A percentile compares a stretch with the other conserved stretches of the same genome.
Conservation (phyloP, 1,140 invertebrate genomes). For the Drosophila rufa region DNA sequence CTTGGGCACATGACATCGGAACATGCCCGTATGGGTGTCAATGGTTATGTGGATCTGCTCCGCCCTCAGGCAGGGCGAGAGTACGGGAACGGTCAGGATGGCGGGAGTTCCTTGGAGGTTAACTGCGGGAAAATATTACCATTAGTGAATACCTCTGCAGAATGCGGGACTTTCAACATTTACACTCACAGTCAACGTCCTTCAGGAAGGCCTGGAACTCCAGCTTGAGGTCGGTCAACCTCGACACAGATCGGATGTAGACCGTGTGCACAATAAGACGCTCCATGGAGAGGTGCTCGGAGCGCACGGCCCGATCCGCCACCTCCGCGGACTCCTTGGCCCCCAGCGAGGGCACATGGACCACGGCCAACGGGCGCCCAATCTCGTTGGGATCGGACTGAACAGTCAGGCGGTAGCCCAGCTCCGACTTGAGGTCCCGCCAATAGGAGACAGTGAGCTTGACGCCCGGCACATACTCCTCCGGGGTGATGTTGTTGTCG, state of each 20-base stretch:
- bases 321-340: conserved; percentile 88
- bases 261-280: conserved; percentile 98
- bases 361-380: conserved; percentile 92
- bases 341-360: conserved; percentile 94
- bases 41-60: conserved; percentile 96
- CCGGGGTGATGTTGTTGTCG: conserved; percentile 95
- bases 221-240: conserved; percentile 93
- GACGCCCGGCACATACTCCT: conserved; percentile 96
- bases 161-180: conserved; percentile 11
- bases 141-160: neutral
- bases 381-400: conserved; percentile 94
- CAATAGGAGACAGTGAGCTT: conserved; percentile 97
- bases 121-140: conserved; percentile 83
- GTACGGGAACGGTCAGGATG: conserved; percentile 94
- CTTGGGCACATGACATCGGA: conserved; percentile 96
- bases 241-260: conserved; percentile 94
- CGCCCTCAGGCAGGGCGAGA: conserved; percentile 95
- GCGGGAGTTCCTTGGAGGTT: conserved; percentile 93
- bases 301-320: conserved; percentile 92
- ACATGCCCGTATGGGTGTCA: conserved; percentile 96
- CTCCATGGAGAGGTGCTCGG: conserved; percentile 97
- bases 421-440: conserved; percentile 92
- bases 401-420: conserved; percentile 94
- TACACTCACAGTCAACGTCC: conserved; percentile 89
- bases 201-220: conserved; percentile 91